These are phyloP conservation scores for Oryctes rhinoceros DNA, from an alignment of 1,140 invertebrate species.

Conservation along the genomic window DNA sequence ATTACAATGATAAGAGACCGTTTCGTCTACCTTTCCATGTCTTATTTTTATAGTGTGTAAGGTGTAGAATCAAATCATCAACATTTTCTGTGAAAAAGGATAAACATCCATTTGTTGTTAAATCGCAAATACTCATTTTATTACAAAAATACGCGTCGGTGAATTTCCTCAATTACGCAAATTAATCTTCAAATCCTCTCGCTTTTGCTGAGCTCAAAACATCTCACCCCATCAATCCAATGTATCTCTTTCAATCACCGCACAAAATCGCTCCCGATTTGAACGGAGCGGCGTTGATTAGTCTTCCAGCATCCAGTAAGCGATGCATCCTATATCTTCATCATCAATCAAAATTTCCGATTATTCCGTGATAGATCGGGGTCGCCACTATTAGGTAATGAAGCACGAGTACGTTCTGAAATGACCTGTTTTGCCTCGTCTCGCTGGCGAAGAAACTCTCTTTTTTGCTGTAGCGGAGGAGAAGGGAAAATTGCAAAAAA, in stretches of 20 bases:
- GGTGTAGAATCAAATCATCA: background rate
- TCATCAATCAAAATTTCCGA: slow-evolving; percentile 1
- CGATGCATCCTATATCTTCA: background rate
- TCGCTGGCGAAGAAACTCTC: background rate
- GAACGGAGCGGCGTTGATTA: background rate
- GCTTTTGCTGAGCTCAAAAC: background rate
- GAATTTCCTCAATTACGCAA: background rate
- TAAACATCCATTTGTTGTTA: background rate
- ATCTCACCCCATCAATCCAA: background rate
- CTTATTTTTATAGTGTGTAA: too few species aligned
- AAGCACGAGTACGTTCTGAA: background rate
- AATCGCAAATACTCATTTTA: background rate
- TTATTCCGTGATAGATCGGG: background rate
- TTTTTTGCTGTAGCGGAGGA: background rate
- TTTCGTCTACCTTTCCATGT: too few species aligned
- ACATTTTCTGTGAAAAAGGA: background rate
- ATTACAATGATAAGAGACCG: too few species aligned
- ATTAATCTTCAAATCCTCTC: background rate
- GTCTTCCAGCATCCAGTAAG: background rate
- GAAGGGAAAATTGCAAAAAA: background rate
- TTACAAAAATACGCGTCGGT: too few species aligned
- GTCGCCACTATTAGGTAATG: background rate
- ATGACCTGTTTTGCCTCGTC: background rate
- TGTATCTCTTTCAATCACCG: background rate
- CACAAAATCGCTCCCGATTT: background rate